Percentiles rank a stretch among this genome's conserved stretches.
phyloP scores from a whole-genome alignment of 2,797 vertebrate species.

The Echiichthys vipera region DNA sequence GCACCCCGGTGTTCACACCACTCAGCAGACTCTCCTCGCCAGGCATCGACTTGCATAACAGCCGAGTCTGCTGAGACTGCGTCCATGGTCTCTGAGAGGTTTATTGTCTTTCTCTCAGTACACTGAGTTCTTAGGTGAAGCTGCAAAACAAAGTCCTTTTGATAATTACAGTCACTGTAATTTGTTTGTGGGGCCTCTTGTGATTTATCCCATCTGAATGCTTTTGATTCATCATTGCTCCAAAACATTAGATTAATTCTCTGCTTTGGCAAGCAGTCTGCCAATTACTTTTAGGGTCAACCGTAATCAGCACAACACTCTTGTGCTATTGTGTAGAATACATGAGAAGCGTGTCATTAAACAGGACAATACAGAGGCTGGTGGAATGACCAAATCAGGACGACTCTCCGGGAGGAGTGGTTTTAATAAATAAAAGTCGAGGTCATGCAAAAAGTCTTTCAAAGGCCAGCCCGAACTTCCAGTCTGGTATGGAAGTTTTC shows the following conservation, averaged over 20 bases:
- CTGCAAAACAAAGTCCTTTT: conserved; percentile 67
- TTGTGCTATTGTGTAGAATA: conserved; percentile 63
- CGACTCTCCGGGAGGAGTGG: conserved; percentile 14
- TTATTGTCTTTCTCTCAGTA: conserved; percentile 52
- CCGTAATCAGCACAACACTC: conserved; percentile 71
- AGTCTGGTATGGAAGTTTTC: conserved; percentile 21
- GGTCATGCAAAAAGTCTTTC: conserved; percentile 23
- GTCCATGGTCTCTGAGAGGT: conserved; percentile 27
- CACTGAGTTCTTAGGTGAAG: conserved; percentile 40
- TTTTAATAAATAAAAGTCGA: conserved; percentile 44
- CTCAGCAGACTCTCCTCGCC: conserved; percentile 13
- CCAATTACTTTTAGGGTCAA: conserved; percentile 78
- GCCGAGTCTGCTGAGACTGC: conserved; percentile 36
- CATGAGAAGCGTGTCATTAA: conserved; percentile 66
- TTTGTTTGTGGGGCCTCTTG: conserved; percentile 70
- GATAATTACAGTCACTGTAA: conserved; percentile 72
- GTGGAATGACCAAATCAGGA: conserved; percentile 38
- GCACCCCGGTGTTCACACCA: not conserved
- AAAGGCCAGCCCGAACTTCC: not conserved
- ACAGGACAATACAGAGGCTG: conserved; percentile 44
- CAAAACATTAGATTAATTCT: conserved; percentile 77
- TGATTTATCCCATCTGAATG: conserved; percentile 67
- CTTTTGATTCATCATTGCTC: conserved; percentile 70
- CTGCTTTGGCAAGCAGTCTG: conserved; percentile 74
- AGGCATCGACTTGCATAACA: conserved; percentile 16